phyloP scores from a whole-genome alignment of 2,113 vertebrate species.

The Nyctereutes procyonoides region DNA sequence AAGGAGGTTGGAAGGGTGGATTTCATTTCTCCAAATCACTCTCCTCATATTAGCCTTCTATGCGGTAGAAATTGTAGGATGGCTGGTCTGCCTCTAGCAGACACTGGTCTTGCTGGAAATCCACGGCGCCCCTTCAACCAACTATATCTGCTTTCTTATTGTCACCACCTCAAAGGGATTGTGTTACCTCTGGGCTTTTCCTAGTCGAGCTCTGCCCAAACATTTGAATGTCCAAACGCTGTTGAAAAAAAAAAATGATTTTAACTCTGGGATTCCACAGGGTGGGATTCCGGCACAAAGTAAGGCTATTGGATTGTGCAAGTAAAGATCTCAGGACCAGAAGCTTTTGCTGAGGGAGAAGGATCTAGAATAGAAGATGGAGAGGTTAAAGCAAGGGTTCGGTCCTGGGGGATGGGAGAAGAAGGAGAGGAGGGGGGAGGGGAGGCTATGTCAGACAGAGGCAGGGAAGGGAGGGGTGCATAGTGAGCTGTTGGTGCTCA shows the following conservation, averaged over 20 bases:
- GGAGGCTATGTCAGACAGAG: not conserved
- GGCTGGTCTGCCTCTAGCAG: slow-evolving; percentile 36
- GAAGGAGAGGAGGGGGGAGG: not conserved
- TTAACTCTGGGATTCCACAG: not conserved
- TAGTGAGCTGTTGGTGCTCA: too few species aligned
- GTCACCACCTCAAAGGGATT: not conserved
- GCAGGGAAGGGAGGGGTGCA: not conserved
- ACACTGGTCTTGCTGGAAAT: slow-evolving; percentile 50
- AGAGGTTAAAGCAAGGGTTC: not conserved
- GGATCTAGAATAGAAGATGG: not conserved
- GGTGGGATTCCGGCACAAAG: not conserved
- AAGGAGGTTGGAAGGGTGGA: slow-evolving; percentile 14
- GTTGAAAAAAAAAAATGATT: not conserved
- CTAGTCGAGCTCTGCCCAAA: slow-evolving; percentile 1
- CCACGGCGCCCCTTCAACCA: not conserved
- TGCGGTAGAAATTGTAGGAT: not conserved
- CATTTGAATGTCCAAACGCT: slow-evolving; percentile 26
- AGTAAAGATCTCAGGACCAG: not conserved
- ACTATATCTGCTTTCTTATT: not conserved
- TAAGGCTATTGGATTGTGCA: not conserved
- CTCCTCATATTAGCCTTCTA: not conserved
- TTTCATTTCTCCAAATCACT: not conserved
- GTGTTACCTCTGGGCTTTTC: not conserved
- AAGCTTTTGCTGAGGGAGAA: slow-evolving; percentile 19
- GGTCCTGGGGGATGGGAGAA: not conserved